Evolutionary conservation across 2,113 vertebrate genomes (phyloP).

Genomic region (Carassius carassius): DNA sequence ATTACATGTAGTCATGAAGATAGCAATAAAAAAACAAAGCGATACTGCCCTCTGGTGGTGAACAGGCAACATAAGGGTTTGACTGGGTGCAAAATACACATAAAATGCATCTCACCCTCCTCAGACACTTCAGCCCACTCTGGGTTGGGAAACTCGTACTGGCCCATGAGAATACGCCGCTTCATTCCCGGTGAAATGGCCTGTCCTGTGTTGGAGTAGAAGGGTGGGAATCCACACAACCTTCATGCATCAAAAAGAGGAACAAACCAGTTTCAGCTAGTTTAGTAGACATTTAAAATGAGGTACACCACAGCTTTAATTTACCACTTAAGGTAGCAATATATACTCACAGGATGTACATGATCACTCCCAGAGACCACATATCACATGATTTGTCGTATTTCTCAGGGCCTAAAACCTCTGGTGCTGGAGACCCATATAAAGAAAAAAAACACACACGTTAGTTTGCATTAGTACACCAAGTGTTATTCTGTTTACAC

Average conservation of each 20-base stretch:
- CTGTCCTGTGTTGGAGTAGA: constrained; percentile 98
- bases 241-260: constrained; percentile 68
- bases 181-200: constrained; percentile 99
- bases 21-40: not conserved
- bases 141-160: constrained; percentile 95
- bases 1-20: not conserved
- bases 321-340: constrained; percentile 60
- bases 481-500: not conserved
- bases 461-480: not conserved
- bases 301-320: not conserved
- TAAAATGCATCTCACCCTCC: constrained; percentile 79
- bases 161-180: constrained; percentile 94
- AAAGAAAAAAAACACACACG: no score
- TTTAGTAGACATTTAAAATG: not conserved
- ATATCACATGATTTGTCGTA: constrained; percentile 99
- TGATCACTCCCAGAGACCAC: constrained; percentile 99
- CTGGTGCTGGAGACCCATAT: constrained; percentile 80
- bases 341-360: constrained; percentile 96
- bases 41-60: not conserved
- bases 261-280: constrained; percentile 3
- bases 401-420: constrained; percentile 97
- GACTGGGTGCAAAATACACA: not conserved
- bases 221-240: constrained; percentile 95
- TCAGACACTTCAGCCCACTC: constrained; percentile 97
- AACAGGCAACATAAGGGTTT: not conserved